Conservation (phyloP, 2,888 invertebrate genomes). For the Rhaphigaster nebulosa region DNA sequence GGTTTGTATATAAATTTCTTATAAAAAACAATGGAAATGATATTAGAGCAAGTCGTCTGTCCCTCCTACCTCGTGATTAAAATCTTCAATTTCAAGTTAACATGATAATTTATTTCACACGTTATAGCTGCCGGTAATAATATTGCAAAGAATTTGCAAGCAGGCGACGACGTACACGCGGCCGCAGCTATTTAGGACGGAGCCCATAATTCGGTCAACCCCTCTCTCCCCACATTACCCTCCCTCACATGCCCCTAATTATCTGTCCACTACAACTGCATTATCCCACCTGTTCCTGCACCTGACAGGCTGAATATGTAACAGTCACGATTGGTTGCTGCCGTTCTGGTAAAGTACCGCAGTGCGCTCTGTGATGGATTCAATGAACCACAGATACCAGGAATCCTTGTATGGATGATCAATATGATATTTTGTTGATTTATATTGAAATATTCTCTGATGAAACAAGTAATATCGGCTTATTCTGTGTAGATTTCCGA, state of each 20-base stretch:
- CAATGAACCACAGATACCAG: not conserved
- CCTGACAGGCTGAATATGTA: not conserved
- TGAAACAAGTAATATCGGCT: not conserved
- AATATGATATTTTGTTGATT: not conserved
- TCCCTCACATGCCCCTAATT: not conserved
- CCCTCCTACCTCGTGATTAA: no score
- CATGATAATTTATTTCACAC: not conserved
- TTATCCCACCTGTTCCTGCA: not conserved
- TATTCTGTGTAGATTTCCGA: not conserved
- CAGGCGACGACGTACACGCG: not conserved
- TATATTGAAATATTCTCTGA: not conserved
- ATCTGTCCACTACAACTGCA: slow-evolving; percentile 13
- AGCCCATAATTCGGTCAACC: not conserved
- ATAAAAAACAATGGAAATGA: no score
- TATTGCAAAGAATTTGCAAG: not conserved
- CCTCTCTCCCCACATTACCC: not conserved
- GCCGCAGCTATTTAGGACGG: not conserved
- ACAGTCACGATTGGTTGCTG: not conserved
- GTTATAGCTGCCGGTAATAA: not conserved
- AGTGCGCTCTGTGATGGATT: not conserved
- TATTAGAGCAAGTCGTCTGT: no score
- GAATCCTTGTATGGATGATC: not conserved
- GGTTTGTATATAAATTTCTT: no score
- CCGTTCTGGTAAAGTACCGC: not conserved
- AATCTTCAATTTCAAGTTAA: no score